Evolutionary conservation across 2,113 vertebrate species (phyloP), one percentile per base, ranked within the genome.

Genomic region (Hydropotes inermis): DNA sequence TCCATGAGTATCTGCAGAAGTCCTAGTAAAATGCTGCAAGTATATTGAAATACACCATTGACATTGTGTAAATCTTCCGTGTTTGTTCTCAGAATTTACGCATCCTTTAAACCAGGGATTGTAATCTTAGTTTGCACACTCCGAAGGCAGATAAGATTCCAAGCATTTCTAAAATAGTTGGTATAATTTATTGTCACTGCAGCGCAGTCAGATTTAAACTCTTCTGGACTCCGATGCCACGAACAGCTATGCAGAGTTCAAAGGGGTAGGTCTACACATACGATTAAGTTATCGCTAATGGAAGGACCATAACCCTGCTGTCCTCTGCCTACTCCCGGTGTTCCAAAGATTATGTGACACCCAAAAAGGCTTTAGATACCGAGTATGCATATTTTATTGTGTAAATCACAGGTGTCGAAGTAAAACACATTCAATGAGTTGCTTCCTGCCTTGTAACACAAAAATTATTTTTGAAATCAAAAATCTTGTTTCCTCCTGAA

Each of bases 151-250:
- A 99, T 98, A 99, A 99, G 98, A 99, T 99, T 99, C 99, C 98
- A 98, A 87, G 94, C 98, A 99, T 99, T 99, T 98, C 98, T 99
- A 93, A 98, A 98, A 99, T 99, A 98, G 97, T 98, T 99, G 87
- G 45, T 97, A 98, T 99, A 99, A 99, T 99, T 99, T 99, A 99
- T 99, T 98, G 98, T 98, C 98, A 97, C 97, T 97, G 97, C 95
- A 97, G 98, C 97, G 98, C 97, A 97, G 98, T 98, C 98, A 99
- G 98, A 98, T 98, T 99, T 99, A 99, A 99, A 99, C 98, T 98
- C 98, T 99, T 99, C 96, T 97, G 98, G 98, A 98, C 97, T 93
- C 90, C 12, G 94, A 98, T 98, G 98, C 98, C 98, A 98, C 98
- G 98, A 98, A 94, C 97, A 98, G 95, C 95, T 97, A 96, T 98